A percentile compares a stretch with the other conserved stretches of the same genome.
Conservation (phyloP, 1,140 invertebrate species). For the Venturia canescens region DNA sequence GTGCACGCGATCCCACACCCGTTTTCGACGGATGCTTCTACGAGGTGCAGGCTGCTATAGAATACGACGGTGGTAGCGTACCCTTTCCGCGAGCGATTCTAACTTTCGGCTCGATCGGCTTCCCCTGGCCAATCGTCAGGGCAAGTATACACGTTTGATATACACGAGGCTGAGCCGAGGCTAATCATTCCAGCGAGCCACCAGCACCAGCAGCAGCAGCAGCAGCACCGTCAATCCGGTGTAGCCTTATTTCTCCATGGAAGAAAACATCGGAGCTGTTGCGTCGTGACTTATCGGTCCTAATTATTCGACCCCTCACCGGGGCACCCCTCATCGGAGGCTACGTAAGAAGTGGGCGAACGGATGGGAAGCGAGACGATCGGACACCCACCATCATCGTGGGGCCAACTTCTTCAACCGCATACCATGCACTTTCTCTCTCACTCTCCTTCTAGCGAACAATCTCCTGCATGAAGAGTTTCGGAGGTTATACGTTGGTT, state of each 20-base stretch:
- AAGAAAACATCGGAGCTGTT: slow-evolving; percentile 63
- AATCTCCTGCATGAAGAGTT: slow-evolving; percentile 32
- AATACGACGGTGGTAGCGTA: not conserved
- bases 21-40: slow-evolving; percentile 7
- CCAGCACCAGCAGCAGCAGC: too few species aligned
- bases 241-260: slow-evolving; percentile 40
- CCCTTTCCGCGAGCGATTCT: slow-evolving; percentile 58
- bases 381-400: slow-evolving; percentile 62
- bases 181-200: slow-evolving; percentile 25
- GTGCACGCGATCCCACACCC: slow-evolving; percentile 71
- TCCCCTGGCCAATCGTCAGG: slow-evolving; percentile 34
- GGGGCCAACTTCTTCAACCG: slow-evolving; percentile 38
- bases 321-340: not conserved
- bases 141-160: slow-evolving; percentile 18
- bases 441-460: not conserved
- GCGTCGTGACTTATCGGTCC: slow-evolving; percentile 75
- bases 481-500: slow-evolving; percentile 30
- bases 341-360: slow-evolving; percentile 29
- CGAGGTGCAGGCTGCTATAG: not conserved
- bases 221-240: slow-evolving; percentile 48
- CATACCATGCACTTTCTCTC: not conserved
- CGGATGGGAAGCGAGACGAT: slow-evolving; percentile 51
- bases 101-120: slow-evolving; percentile 62
- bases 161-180: not conserved
- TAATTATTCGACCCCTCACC: slow-evolving; percentile 70